phyloP scores from a whole-genome alignment of 1,140 invertebrate genomes.

The Magallana gigas region DNA sequence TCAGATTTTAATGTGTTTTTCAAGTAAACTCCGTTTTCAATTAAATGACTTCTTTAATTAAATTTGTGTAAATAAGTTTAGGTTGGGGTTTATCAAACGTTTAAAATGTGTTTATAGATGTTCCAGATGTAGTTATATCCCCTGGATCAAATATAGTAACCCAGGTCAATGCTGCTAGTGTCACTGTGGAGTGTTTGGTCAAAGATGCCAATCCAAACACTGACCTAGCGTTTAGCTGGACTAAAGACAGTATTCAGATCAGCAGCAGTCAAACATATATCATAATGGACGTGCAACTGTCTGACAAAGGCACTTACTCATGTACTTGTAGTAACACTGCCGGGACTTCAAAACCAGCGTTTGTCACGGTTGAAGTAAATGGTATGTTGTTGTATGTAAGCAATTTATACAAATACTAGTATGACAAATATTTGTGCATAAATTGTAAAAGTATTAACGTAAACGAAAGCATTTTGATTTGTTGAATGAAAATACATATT shows the following conservation, averaged over 20 bases:
- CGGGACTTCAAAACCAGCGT: background rate
- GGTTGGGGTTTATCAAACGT: too few relatives aligned
- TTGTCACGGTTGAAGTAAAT: background rate
- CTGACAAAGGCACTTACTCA: background rate
- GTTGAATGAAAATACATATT: too few relatives aligned
- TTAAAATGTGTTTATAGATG: background rate
- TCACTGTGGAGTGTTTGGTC: background rate
- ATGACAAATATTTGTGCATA: too few relatives aligned
- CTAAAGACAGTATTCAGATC: background rate
- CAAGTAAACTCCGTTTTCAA: too few relatives aligned
- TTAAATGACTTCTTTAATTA: too few relatives aligned
- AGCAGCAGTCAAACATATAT: background rate
- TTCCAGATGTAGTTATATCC: background rate
- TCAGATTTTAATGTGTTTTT: too few relatives aligned
- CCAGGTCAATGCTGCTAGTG: background rate
- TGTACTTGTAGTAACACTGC: background rate
- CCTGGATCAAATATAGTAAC: background rate
- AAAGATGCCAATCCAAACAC: background rate
- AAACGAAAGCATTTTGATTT: too few relatives aligned
- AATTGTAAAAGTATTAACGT: too few relatives aligned
- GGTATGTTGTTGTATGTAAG: background rate
- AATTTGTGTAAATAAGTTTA: too few relatives aligned
- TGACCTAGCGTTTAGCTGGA: background rate
- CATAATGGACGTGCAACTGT: background rate
- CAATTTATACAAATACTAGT: too few relatives aligned